Evolutionary conservation across 2,888 invertebrate species (phyloP), one percentile per base, ranked within the genome.

Genomic region (Brassicogethes aeneus): DNA sequence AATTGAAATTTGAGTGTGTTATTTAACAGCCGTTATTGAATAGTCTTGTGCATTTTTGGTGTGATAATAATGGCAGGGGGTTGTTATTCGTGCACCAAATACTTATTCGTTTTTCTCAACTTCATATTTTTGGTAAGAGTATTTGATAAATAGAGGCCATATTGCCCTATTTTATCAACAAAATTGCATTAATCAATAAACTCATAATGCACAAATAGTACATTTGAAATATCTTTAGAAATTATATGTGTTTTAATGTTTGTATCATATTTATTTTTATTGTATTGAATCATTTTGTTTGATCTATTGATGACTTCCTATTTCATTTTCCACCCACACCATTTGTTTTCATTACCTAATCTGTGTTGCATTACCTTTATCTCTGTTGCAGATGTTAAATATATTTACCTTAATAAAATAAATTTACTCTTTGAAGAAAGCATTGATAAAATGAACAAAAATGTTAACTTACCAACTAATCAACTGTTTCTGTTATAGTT

Each of bases 101-200:
- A 78, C 65, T 70, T 83, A 54, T 75, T 85, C 56, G 77, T 85
- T 50, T 66, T 83, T 48, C 74, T 84, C 56, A 85, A 82, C 64
- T 71, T 84, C 42, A 70, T 85, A 61, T 82, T 84, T 70, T 75
- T 81, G 80, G 85, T 85, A 71, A 80, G 81, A 66, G 39, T 15
- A 32, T 8, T 34, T 2, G 23, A 35, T 16, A 35, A 5, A 33
- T 41, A 52, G 52, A 46, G 47, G 56, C 54, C 56, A 58, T 58
- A 53, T 58, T 56, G 52, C 35, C 38, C 36, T 30, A 30, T 41
- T 36, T 42, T 38, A 36, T 35, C 39, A 39, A 39, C 40, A 36
- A 37, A 33, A 17, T 42, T 32, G 31, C 35, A 34, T 35, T 16
- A 35, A 45, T 48, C 45, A 41, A 48, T 45, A 40, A 44, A 36